phyloP scores from a whole-genome alignment of 2,888 invertebrate species.

The Eulithis testata region DNA sequence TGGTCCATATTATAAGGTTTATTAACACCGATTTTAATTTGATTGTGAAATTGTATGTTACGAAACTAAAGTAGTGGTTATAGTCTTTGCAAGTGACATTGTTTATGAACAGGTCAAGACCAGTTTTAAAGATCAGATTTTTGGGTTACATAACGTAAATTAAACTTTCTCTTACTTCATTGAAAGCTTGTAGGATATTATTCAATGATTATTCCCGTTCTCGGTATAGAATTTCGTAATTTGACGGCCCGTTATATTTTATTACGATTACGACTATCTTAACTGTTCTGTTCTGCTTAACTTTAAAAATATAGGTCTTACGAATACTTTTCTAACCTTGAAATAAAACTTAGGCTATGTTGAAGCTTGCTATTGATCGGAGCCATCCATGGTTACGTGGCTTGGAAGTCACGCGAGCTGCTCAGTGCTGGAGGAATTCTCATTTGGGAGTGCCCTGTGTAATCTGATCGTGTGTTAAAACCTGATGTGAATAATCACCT shows the following conservation, averaged over 20 bases:
- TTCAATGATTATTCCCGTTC: not conserved
- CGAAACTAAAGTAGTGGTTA: slow-evolving; percentile 38
- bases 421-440: slow-evolving; percentile 56
- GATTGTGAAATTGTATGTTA: slow-evolving; percentile 34
- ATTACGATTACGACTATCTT: not conserved
- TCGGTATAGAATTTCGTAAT: not conserved
- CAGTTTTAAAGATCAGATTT: slow-evolving; percentile 41
- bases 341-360: slow-evolving; percentile 54
- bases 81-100: slow-evolving; percentile 25
- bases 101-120: slow-evolving; percentile 38
- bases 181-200: slow-evolving; percentile 21
- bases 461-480: slow-evolving; percentile 36
- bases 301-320: slow-evolving; percentile 1
- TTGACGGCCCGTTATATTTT: not conserved
- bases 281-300: not conserved
- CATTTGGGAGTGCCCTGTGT: slow-evolving; percentile 58
- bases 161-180: slow-evolving; percentile 34
- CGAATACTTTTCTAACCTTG: slow-evolving; percentile 51
- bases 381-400: slow-evolving; percentile 58
- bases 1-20: slow-evolving; percentile 20
- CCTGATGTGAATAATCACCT: not conserved
- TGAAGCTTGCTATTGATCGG: slow-evolving; percentile 63
- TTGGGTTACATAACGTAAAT: slow-evolving; percentile 38
- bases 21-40: slow-evolving; percentile 27
- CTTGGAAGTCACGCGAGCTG: slow-evolving; percentile 68